These are phyloP conservation scores for Drosophila bocqueti DNA, from an alignment of 1,140 invertebrate genomes.

Conservation along the genomic window DNA sequence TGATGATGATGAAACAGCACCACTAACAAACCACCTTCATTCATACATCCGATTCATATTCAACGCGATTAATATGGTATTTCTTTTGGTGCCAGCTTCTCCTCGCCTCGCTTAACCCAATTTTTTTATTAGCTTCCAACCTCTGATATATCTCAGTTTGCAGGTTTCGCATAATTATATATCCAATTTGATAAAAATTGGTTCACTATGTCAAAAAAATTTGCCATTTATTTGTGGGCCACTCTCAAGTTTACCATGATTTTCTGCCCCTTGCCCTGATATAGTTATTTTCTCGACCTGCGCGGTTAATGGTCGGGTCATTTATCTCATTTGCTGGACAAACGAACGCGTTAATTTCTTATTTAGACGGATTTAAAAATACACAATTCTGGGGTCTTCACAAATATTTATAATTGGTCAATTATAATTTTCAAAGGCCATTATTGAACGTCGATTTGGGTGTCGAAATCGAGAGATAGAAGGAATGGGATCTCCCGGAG, in stretches of 20 bases:
- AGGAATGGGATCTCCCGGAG: slow-evolving; percentile 21
- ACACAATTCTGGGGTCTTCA: slow-evolving; percentile 7
- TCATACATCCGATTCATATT: slow-evolving; percentile 52
- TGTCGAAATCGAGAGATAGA: slow-evolving; percentile 34
- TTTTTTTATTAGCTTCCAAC: slow-evolving; percentile 23
- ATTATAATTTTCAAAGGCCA: slow-evolving; percentile 21
- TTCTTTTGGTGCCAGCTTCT: slow-evolving; percentile 41
- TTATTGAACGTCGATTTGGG: slow-evolving; percentile 19
- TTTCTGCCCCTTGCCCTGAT: slow-evolving; percentile 23
- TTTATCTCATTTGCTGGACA: slow-evolving; percentile 24
- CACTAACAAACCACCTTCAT: slow-evolving; percentile 13
- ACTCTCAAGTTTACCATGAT: slow-evolving; percentile 11
- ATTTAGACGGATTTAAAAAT: slow-evolving; percentile 1
- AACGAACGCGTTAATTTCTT: slow-evolving; percentile 17
- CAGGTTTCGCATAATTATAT: slow-evolving; percentile 34
- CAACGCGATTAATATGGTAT: slow-evolving; percentile 50
- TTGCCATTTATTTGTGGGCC: slow-evolving; percentile 24
- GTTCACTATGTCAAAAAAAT: slow-evolving; percentile 42
- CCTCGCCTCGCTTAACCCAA: slow-evolving; percentile 32
- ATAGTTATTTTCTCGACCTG: slow-evolving; percentile 22
- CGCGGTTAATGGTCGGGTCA: background rate
- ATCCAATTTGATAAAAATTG: slow-evolving; percentile 47
- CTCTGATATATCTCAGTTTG: slow-evolving; percentile 25
- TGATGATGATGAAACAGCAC: slow-evolving; percentile 32
- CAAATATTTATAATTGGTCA: slow-evolving; percentile 38